Evolutionary conservation across 2,113 vertebrate species (phyloP), one percentile per base, ranked within the genome.

Genomic region (Meleagris gallopavo): DNA sequence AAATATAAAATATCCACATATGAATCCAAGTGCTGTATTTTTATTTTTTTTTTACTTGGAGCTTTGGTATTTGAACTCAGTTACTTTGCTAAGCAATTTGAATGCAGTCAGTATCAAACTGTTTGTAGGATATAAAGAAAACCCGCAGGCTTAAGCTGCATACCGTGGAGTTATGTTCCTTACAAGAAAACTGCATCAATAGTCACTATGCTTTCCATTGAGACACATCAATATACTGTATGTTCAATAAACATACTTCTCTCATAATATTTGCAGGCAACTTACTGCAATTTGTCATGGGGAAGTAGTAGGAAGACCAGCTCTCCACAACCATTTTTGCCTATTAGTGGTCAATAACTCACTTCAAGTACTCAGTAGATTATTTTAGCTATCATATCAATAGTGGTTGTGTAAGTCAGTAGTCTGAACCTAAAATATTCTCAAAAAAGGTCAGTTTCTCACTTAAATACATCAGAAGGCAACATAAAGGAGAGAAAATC

Each of bases 1-100:
- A 93, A 79, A 91, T 78, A 90, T 91, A 83, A 91, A 95, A 91
- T 74, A 76, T 45, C 72, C 73, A 81, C 77, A n/a, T 21, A 71
- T 36, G 50, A 74, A 88, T 80, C 60, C 73, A 86, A 86, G 69
- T 41, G 19, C 34, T 78, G 13, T 40, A 87, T 75, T 86, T 50
- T 50, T 50, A 50, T 50, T 50, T 21, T 46, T 43, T 93, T 94
- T 80, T 76, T 78, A 65, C 72, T 97, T 96, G 94, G 84, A 95
- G 88, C 93, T 98, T 96, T 91, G 81, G 85, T 97, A 95, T 97
- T 96, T 96, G 88, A 90, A 95, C 72, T 77, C 62, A 70, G 62
- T 71, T 72, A 46, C 45, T 95, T 78, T 94, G 96, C 94, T 97
- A 98, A 97, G 93, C 89, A 85, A 94, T 91, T 86, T 79, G 79